Conservation (phyloP, 2,888 invertebrate genomes). For the Ashinkailepas kermadecensis region DNA sequence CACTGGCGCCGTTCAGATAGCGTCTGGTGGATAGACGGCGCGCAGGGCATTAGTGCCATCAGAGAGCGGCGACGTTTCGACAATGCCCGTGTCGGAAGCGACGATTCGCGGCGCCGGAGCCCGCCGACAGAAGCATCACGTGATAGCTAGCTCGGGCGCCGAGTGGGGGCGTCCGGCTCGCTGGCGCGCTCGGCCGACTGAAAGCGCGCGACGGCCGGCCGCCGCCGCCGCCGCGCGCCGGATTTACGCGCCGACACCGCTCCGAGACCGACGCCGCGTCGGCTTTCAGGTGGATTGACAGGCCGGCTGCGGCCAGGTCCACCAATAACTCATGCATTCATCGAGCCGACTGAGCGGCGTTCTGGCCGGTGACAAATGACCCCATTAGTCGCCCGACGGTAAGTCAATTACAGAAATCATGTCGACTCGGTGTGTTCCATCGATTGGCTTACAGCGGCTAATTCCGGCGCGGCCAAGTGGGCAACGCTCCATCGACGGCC, state of each 20-base stretch:
- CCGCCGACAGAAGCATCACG: not conserved
- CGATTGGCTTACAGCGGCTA: not conserved
- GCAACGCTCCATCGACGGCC: not conserved
- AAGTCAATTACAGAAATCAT: slow-evolving; percentile 20
- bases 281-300: not conserved
- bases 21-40: not conserved
- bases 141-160: not conserved
- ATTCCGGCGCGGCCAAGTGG: not conserved
- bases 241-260: not conserved
- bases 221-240: not conserved
- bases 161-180: not conserved
- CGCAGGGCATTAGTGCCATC: slow-evolving; percentile 1
- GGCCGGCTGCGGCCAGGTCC: not conserved
- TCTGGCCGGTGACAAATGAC: not conserved
- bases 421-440: not conserved
- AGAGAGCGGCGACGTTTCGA: not conserved
- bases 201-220: not conserved
- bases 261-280: not conserved
- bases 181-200: not conserved
- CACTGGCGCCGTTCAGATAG: not conserved
- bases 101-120: not conserved
- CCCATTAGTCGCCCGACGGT: not conserved
- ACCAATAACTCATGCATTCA: not conserved
- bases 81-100: not conserved
- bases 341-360: not conserved